Evolutionary conservation across 1,140 invertebrate species (phyloP).

Genomic region (Drosophila pseudoobscura): DNA sequence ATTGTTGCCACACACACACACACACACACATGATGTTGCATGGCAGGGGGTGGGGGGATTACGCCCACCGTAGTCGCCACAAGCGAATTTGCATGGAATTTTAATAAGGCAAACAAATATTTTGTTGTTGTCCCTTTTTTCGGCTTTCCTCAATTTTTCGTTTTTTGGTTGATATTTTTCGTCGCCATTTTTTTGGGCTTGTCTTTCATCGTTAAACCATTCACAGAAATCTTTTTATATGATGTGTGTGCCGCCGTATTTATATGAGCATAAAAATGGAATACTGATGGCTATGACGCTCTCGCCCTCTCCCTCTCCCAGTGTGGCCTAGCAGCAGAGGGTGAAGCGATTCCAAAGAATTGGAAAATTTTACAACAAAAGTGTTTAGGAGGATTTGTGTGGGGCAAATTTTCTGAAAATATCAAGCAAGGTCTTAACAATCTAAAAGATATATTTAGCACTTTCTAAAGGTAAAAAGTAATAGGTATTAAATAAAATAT

Average conservation of each 20-base stretch:
- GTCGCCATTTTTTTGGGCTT: conserved; percentile 34
- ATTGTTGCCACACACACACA: conserved; percentile 62
- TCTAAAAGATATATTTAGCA: too few species aligned
- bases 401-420: too few species aligned
- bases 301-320: too few species aligned
- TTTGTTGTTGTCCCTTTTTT: conserved; percentile 29
- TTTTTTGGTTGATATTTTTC: conserved; percentile 39
- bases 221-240: conserved; percentile 1
- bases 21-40: conserved; percentile 22
- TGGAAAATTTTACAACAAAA: background rate
- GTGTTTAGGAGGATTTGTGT: too few species aligned
- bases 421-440: too few species aligned
- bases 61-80: conserved; percentile 50
- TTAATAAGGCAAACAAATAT: conserved; percentile 71
- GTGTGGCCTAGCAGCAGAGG: too few species aligned
- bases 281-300: conserved; percentile 25
- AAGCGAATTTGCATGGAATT: conserved; percentile 80
- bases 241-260: conserved; percentile 21
- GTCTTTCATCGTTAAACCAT: too few species aligned
- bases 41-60: conserved; percentile 15
- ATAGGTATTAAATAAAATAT: too few species aligned
- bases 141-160: background rate
- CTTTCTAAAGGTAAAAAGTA: too few species aligned
- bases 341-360: conserved; percentile 30
- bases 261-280: conserved; percentile 31